Conservation (phyloP, 2,888 invertebrate species). For the Caenorhabditis afra region DNA sequence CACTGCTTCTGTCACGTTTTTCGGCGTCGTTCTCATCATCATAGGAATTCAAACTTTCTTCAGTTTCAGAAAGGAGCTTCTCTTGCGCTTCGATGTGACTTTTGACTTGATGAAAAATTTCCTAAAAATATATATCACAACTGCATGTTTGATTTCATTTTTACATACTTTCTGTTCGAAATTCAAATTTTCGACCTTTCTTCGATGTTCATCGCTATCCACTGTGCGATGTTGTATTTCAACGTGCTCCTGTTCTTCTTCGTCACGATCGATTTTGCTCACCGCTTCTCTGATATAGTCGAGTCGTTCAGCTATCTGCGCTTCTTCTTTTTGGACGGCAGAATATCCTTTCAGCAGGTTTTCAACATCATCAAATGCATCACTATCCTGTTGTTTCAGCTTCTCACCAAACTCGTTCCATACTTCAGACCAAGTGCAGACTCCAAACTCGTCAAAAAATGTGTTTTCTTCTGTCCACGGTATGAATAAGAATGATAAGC, state of each 20-base stretch:
- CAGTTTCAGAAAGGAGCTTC: too few species aligned
- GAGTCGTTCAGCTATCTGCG: background rate
- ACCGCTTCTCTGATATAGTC: background rate
- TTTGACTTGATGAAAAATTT: conserved; percentile 25
- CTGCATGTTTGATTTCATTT: too few species aligned
- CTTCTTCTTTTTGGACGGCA: too few species aligned
- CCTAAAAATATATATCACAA: too few species aligned
- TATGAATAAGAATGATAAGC: conserved; percentile 7
- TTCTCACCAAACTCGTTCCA: conserved; percentile 1
- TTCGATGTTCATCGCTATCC: conserved; percentile 13
- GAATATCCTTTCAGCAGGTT: background rate
- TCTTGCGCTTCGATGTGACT: conserved; percentile 14
- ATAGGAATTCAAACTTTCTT: background rate
- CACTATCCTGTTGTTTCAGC: background rate
- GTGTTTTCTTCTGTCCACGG: conserved; percentile 19
- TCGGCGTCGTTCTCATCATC: background rate
- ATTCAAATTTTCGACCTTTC: conserved; percentile 7
- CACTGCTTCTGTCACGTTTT: too few species aligned
- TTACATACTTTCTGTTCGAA: conserved; percentile 26
- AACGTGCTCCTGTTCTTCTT: conserved; percentile 10
- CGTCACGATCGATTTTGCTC: background rate
- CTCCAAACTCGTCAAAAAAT: background rate
- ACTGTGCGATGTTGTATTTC: conserved; percentile 21
- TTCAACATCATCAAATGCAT: background rate
- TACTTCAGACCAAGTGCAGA: background rate